These are phyloP conservation scores for Irena cyanogastra DNA, from an alignment of 2,113 vertebrate genomes.

Conservation along the genomic window DNA sequence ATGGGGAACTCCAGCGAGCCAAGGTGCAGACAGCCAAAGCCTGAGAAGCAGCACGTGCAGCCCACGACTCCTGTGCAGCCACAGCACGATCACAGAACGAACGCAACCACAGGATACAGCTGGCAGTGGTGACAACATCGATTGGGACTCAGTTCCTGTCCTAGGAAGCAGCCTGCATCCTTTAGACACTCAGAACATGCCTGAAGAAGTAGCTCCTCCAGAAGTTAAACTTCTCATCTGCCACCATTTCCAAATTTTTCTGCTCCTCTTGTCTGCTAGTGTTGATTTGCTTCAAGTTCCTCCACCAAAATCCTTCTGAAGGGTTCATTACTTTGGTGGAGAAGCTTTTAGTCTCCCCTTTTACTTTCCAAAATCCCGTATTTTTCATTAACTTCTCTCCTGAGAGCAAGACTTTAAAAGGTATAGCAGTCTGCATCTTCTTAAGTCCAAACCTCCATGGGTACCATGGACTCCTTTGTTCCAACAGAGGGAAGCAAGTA, in stretches of 20 bases:
- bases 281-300: neutral
- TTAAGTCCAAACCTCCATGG: conserved; percentile 97
- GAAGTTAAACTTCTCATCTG: neutral
- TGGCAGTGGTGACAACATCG: neutral
- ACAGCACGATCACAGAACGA: neutral
- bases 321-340: neutral
- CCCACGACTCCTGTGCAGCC: neutral
- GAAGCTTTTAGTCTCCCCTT: neutral
- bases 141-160: neutral
- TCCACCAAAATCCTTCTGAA: conserved; percentile 8
- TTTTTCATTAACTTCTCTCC: neutral
- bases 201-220: neutral
- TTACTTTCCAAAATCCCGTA: neutral
- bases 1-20: neutral
- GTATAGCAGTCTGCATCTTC: neutral
- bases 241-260: neutral
- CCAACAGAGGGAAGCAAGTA: conserved; percentile 90
- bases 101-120: neutral
- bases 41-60: neutral
- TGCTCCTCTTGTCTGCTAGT: neutral
- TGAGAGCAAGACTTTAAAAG: neutral
- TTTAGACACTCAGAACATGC: neutral
- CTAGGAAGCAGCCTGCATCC: conserved; percentile 4
- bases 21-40: neutral
- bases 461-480: conserved; percentile 94